Percentiles rank a stretch among this genome's conserved stretches.
Evolutionary conservation across 2,888 invertebrate genomes (phyloP).

Genomic region (Drosophila tripunctata): DNA sequence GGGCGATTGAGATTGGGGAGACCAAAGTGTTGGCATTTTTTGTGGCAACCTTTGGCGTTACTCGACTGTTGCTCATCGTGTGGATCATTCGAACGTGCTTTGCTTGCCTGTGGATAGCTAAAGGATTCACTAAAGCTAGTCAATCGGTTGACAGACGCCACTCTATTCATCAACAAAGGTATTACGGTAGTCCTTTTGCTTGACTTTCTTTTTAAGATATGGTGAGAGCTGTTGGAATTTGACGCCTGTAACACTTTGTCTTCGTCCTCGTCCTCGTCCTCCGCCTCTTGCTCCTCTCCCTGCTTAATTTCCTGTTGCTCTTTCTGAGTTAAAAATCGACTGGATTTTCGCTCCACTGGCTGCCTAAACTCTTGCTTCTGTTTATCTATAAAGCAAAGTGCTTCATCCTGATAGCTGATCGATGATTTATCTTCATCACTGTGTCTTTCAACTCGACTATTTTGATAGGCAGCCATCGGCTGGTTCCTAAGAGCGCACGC

Average conservation of each 20-base stretch:
- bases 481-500: background rate
- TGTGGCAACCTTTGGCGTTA: background rate
- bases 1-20: background rate
- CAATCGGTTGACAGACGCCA: background rate
- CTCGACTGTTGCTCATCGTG: background rate
- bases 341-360: background rate
- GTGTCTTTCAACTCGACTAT: background rate
- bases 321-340: background rate
- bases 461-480: background rate
- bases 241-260: no score
- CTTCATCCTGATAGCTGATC: background rate
- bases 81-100: background rate
- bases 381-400: background rate
- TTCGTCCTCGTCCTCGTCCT: no score
- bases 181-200: background rate
- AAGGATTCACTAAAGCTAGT: constrained; percentile 14
- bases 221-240: background rate
- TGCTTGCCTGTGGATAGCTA: background rate
- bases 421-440: background rate
- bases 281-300: background rate
- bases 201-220: background rate
- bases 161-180: no score
- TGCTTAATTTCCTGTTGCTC: background rate
- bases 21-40: background rate
- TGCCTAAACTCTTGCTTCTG: background rate